phyloP scores from a whole-genome alignment of 2,888 invertebrate genomes.

The Eubasilissa splendida region DNA sequence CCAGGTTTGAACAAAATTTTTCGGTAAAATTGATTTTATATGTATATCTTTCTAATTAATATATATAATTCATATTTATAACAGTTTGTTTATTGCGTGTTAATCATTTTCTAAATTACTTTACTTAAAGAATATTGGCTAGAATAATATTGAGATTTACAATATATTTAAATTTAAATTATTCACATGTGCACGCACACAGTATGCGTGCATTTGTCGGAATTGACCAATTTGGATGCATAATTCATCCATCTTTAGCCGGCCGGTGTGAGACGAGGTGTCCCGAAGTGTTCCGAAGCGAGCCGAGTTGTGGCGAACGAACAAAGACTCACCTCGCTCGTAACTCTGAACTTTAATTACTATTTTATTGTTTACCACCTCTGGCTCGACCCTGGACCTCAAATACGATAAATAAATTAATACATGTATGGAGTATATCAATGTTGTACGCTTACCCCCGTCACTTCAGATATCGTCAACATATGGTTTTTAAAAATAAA shows the following conservation, averaged over 20 bases:
- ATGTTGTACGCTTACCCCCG: neutral
- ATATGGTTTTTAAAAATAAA: neutral
- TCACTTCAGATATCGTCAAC: neutral
- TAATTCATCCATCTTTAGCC: neutral
- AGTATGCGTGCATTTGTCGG: no score
- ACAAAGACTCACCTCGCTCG: conserved; percentile 39
- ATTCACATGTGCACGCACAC: no score
- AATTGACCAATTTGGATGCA: neutral
- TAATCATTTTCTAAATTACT: no score
- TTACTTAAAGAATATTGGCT: no score
- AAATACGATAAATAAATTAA: conserved; percentile 51
- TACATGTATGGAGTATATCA: conserved; percentile 40
- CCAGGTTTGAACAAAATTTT: no score
- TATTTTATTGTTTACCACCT: conserved; percentile 52
- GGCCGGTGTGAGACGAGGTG: neutral
- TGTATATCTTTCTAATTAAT: no score
- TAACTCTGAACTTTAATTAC: conserved; percentile 52
- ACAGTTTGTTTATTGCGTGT: no score
- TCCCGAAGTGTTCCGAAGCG: no score
- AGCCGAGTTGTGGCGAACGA: neutral
- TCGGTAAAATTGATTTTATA: no score
- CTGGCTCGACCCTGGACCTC: conserved; percentile 47
- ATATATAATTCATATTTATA: no score
- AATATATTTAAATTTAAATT: no score
- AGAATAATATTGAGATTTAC: no score